Percentiles rank a stretch among this genome's conserved stretches.
Evolutionary conservation across 2,113 vertebrate genomes (phyloP).

Genomic region (Erythrocercus mccallii): DNA sequence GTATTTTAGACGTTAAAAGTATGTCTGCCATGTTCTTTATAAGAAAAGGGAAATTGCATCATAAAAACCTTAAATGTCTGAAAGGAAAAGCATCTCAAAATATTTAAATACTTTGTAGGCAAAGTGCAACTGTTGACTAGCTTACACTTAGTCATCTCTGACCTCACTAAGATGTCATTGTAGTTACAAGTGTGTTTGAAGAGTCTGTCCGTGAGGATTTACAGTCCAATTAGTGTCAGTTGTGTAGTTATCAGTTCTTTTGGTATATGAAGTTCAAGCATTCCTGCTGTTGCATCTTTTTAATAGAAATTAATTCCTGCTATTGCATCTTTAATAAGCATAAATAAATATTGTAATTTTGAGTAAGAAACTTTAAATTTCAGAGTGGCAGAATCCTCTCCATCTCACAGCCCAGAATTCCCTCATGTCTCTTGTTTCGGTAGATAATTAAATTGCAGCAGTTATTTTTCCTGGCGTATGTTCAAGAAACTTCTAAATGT

Average conservation of each 20-base stretch:
- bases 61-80: background rate
- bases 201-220: background rate
- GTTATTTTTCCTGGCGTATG: background rate
- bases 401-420: background rate
- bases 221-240: background rate
- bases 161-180: background rate
- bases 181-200: slow-evolving; percentile 3
- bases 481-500: background rate
- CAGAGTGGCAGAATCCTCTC: background rate
- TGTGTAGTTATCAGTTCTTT: background rate
- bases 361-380: background rate
- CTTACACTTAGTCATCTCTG: slow-evolving; percentile 1
- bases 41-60: background rate
- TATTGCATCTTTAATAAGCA: background rate
- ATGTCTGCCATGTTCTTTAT: background rate
- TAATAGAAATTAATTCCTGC: background rate
- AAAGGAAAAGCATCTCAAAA: background rate
- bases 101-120: background rate
- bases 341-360: background rate
- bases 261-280: background rate
- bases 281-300: background rate
- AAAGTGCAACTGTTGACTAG: background rate
- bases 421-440: background rate
- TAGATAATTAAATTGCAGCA: background rate
- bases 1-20: background rate